Conservation (phyloP, 2,113 vertebrate species). For the Polyodon spathula region DNA sequence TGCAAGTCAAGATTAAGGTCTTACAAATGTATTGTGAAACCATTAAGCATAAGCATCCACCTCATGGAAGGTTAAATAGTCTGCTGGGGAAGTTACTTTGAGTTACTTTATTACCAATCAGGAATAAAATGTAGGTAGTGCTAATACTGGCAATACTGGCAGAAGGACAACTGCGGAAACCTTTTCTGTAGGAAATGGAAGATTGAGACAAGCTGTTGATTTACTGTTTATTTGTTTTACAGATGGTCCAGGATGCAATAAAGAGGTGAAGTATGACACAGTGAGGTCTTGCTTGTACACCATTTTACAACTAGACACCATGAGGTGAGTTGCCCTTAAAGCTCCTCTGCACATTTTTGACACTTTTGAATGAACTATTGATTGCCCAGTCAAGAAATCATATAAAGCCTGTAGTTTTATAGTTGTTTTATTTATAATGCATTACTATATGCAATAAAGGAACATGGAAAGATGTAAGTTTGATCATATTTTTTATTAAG, state of each 20-base stretch:
- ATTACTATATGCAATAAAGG: too few species aligned
- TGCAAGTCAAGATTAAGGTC: too few species aligned
- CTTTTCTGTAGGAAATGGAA: neutral
- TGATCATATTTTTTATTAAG: too few species aligned
- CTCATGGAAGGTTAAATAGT: neutral
- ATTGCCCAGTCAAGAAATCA: too few species aligned
- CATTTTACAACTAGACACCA: too few species aligned
- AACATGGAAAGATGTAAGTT: too few species aligned
- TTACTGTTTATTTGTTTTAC: constrained; percentile 15
- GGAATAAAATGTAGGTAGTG: constrained; percentile 8
- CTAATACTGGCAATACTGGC: constrained; percentile 9
- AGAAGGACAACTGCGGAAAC: constrained; percentile 1
- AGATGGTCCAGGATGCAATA: constrained; percentile 4
- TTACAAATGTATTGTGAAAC: neutral
- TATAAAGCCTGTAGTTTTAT: too few species aligned
- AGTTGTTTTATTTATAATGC: too few species aligned
- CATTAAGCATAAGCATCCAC: neutral
- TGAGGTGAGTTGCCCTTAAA: too few species aligned
- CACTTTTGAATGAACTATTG: too few species aligned
- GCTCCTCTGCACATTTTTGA: too few species aligned
- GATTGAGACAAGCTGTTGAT: constrained; percentile 5
- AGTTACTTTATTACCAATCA: neutral
- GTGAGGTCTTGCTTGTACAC: too few species aligned
- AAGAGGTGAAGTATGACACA: constrained; percentile 1
- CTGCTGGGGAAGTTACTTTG: neutral